Conservation (phyloP, 53 echinoderm and acorn worm genomes). For the Echinometra lucunter region DNA sequence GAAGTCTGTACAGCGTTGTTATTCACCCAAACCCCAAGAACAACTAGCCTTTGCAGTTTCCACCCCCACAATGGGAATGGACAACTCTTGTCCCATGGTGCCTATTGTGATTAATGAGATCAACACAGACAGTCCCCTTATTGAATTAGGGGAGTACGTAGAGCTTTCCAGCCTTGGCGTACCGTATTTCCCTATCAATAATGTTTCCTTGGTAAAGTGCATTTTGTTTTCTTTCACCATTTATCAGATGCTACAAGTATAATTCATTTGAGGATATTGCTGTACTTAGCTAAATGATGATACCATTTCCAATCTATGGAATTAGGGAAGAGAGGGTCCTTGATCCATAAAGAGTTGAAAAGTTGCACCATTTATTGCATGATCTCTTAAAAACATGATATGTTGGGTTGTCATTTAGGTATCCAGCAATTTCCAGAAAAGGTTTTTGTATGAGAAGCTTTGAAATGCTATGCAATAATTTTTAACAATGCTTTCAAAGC, state of each 20-base stretch:
- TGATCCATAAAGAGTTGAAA: too few species aligned
- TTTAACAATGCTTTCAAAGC: too few species aligned
- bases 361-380: too few species aligned
- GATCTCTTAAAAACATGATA: too few species aligned
- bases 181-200: constrained; percentile 82
- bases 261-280: too few species aligned
- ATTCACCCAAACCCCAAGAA: constrained; percentile 75
- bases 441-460: too few species aligned
- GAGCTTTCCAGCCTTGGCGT: constrained; percentile 84
- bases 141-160: constrained; percentile 83
- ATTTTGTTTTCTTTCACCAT: not conserved
- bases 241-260: not conserved
- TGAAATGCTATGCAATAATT: too few species aligned
- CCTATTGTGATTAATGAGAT: constrained; percentile 89
- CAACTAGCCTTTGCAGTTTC: constrained; percentile 77
- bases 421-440: too few species aligned
- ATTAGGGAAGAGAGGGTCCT: too few species aligned
- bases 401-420: too few species aligned
- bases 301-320: too few species aligned
- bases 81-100: constrained; percentile 81
- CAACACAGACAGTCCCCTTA: constrained; percentile 72
- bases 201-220: constrained; percentile 84
- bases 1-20: constrained; percentile 63
- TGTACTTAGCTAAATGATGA: too few species aligned
- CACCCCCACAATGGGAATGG: constrained; percentile 67